Conservation (phyloP, 2,888 invertebrate genomes). For the Ophion slaviceki region DNA sequence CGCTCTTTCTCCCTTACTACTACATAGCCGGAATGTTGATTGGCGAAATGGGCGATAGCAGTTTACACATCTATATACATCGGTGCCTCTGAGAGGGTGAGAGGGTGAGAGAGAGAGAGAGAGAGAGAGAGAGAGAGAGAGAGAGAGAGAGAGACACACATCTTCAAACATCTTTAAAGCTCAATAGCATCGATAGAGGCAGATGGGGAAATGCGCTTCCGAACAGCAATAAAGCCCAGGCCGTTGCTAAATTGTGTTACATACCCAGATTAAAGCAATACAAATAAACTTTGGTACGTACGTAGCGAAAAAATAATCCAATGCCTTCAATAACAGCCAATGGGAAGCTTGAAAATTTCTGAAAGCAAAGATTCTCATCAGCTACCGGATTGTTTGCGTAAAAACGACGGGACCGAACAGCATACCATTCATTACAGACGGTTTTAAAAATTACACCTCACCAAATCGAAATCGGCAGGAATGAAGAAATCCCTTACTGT, state of each 20-base stretch:
- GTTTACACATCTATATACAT: neutral
- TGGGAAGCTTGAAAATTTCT: slow-evolving; percentile 9
- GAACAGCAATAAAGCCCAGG: slow-evolving; percentile 26
- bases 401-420: neutral
- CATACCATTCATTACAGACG: slow-evolving; percentile 6
- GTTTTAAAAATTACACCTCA: slow-evolving; percentile 3
- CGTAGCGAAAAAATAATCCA: slow-evolving; percentile 60
- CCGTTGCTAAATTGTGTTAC: slow-evolving; percentile 23
- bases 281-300: slow-evolving; percentile 70
- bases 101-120: neutral
- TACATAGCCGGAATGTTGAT: slow-evolving; percentile 79
- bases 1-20: slow-evolving; percentile 13
- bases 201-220: slow-evolving; percentile 5
- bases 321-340: slow-evolving; percentile 69
- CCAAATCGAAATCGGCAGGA: slow-evolving; percentile 42
- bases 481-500: neutral
- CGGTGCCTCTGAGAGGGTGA: neutral
- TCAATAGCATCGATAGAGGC: neutral
- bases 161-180: slow-evolving; percentile 26
- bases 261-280: slow-evolving; percentile 72
- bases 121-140: neutral
- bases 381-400: slow-evolving; percentile 29
- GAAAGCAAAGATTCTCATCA: slow-evolving; percentile 2
- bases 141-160: no score
- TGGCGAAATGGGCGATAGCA: slow-evolving; percentile 74